Base-by-base conservation (phyloP, 1,140 invertebrate species). In the Dreissena rostriformis region DNA sequence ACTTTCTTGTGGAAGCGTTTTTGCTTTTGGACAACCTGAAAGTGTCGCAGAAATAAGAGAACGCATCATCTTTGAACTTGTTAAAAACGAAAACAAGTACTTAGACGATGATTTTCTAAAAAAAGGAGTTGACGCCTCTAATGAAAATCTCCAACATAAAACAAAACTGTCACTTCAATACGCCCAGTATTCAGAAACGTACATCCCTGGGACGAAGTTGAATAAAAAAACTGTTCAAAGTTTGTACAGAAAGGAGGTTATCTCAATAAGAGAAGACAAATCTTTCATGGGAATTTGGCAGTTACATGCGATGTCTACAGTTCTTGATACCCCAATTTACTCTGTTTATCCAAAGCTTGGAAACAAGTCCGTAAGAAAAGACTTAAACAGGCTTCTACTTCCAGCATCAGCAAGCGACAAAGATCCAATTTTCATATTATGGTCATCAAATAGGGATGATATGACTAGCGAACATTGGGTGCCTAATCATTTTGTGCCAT, bases 251-350 rank as follows among this genome's bases (percentile, higher is more conserved):
- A 79, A 70, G 24, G 76, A 79, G 55, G 63, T 79, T 19, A 17
- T 53, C 1, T 79, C 76, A 51, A 53, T 79, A 19, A 68, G n/a
- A 15, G 49, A 79, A 11, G 17, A 68, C 14, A 70, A 70, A 15
- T 12, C 65, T 1, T 79, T 26, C 39, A 79, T 79, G 49, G 65
- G 76, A 24, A 79, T 79, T 26, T 79, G 76, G 66, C 76, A 79
- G 49, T 52, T 79, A 15, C 24, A 68, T 70, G 76, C 76, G 17
- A 22, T 79, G 19, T 19, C 51, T 15, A 24, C 49, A 11, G 49
- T 70, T 1, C 52, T 79, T 11, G 53, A 79, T 19, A 49, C 49
- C 2, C 76, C 76, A 70, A 55, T 79, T 55, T 70, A 52, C 67
- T 79, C 76, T 57, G n/a, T n/a, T n/a, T n/a, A n/a, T n/a, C n/a